Conservation (phyloP, 1,140 invertebrate species). For the Lucilia sericata region DNA sequence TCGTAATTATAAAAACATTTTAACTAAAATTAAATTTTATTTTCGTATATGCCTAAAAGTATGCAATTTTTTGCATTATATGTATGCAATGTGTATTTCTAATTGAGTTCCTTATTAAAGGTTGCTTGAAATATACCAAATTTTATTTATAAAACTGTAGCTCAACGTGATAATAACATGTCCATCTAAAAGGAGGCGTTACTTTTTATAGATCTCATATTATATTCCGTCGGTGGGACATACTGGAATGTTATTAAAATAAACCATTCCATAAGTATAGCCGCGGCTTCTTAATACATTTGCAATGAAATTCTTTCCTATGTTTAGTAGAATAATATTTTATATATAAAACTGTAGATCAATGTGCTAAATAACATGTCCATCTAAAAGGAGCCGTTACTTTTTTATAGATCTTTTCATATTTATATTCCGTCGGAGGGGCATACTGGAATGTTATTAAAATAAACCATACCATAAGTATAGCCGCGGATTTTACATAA, state of each 20-base stretch:
- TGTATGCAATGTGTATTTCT: no score
- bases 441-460: constrained; percentile 6
- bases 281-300: no score
- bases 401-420: not conserved
- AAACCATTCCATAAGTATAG: no score
- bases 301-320: no score
- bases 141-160: not conserved
- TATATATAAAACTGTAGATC: no score
- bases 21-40: not conserved
- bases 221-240: not conserved
- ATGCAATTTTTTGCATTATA: no score
- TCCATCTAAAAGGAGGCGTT: not conserved
- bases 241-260: not conserved
- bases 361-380: not conserved
- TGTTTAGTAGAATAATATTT: no score
- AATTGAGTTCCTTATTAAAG: no score
- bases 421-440: not conserved
- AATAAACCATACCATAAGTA: not conserved
- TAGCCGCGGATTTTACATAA: no score
- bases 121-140: no score
- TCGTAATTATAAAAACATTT: not conserved
- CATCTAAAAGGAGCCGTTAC: not conserved
- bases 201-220: not conserved
- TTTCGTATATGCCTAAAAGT: no score
- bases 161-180: not conserved